phyloP scores from a whole-genome alignment of 2,888 invertebrate genomes.

The Stenurella melanura region DNA sequence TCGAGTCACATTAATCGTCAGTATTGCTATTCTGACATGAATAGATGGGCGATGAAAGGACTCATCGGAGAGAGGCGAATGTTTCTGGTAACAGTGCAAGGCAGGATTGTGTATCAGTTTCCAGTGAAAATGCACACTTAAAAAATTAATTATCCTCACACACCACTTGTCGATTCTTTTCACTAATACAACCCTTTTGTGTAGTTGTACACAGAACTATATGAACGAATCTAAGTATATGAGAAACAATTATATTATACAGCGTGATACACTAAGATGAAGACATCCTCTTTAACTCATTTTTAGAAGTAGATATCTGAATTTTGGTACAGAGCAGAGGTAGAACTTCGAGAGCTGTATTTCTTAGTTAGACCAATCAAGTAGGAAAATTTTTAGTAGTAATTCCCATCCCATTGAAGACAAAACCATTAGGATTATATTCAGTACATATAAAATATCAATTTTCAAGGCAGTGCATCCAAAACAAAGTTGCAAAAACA shows the following conservation, averaged over 20 bases:
- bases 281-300: no score
- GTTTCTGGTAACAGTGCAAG: not conserved
- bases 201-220: not conserved
- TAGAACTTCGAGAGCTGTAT: no score
- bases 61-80: not conserved
- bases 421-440: no score
- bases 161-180: not conserved
- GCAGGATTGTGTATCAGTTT: not conserved
- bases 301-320: no score
- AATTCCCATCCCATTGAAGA: no score
- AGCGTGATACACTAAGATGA: no score
- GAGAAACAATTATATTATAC: not conserved
- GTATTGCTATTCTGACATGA: not conserved
- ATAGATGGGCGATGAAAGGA: not conserved
- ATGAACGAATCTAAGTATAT: not conserved
- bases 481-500: no score
- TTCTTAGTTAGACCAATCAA: no score
- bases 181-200: not conserved
- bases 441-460: no score
- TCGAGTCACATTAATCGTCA: constrained; percentile 4
- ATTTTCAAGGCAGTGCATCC: no score
- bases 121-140: not conserved
- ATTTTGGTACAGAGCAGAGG: no score
- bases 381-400: no score
- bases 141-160: not conserved